Evolutionary conservation across 2,113 vertebrate genomes (phyloP), one percentile per base, ranked within the genome.

Genomic region (Scartelaos histophorus): DNA sequence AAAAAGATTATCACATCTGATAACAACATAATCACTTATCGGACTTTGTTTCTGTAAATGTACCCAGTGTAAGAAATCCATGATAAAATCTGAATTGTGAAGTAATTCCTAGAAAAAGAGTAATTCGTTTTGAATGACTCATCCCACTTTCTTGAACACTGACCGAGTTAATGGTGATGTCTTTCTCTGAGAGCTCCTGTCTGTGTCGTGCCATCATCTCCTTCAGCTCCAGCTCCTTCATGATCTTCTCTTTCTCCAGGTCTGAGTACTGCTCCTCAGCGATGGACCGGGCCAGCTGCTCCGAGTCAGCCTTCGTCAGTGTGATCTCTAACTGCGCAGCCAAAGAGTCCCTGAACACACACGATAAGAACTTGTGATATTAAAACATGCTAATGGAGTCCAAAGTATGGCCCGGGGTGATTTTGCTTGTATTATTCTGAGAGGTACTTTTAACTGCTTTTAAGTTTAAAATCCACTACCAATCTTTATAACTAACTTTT

Each of bases 201-300:
- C 96, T 96, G 82, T 99, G 97, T 67, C 98, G 94, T 0, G 97
- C 97, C 98, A 98, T 98, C 97, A 99, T 99, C 91, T 99, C 98
- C 89, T 98, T 99, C 80, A 99, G 96, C 82, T 99, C 98, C 79
- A 99, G 90, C 85, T 99, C 98, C 87, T 99, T 99, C 98, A 99
- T 99, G 76, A 99, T 99, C 89, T 99, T 99, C 91, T 99, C 98
- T 91, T 99, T 98, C 87, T 99, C 98, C 87, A 99, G 90, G 85
- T 99, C 97, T 0, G 97, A 99, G 83, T 99, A 99, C 74, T 99
- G 98, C 15, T 99, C 98, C 87, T 99, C 98, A 38, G 97, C 97
- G 81, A 98, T 99, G 74, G 97, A 99, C 71, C 98, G 97, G 3
- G 97, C 98, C 87, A 99, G 91, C 82, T 99, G 97, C 84, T 99